Evolutionary conservation across 2,797 vertebrate genomes (phyloP).

Genomic region (Choloepus didactylus): DNA sequence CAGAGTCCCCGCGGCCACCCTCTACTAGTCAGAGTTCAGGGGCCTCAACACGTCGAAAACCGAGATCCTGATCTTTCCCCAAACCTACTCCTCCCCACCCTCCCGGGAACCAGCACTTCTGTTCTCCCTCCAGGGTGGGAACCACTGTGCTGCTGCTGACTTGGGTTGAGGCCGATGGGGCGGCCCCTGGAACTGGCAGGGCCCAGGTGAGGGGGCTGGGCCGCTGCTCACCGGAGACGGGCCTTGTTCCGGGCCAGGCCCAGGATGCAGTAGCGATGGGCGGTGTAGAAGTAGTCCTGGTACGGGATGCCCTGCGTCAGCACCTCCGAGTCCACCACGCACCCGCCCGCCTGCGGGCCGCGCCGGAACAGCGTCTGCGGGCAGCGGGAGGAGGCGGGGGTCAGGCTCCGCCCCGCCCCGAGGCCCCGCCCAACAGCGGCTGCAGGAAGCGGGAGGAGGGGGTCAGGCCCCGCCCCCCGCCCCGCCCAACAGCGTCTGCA

Average conservation of each 20-base stretch:
- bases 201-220: neutral
- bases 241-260: conserved; percentile 93
- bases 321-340: conserved; percentile 94
- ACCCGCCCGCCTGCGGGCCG: conserved; percentile 91
- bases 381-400: neutral
- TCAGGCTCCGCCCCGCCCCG: neutral
- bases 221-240: conserved; percentile 90
- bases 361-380: conserved; percentile 92
- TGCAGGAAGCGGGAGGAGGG: too few relatives aligned
- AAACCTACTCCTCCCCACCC: neutral
- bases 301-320: conserved; percentile 96
- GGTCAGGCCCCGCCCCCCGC: rapidly evolving
- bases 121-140: neutral
- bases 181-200: neutral
- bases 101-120: neutral
- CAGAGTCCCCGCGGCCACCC: neutral
- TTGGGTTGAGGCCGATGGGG: neutral
- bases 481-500: conserved; percentile 93
- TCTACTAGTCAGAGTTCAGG: neutral
- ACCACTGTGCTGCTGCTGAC: neutral
- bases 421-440: neutral
- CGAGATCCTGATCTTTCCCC: neutral
- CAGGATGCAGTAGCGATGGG: conserved; percentile 95
- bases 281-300: conserved; percentile 96
- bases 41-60: rapidly evolving